Conservation (phyloP, 2,113 vertebrate species). For the Chlorodrepanis virens region DNA sequence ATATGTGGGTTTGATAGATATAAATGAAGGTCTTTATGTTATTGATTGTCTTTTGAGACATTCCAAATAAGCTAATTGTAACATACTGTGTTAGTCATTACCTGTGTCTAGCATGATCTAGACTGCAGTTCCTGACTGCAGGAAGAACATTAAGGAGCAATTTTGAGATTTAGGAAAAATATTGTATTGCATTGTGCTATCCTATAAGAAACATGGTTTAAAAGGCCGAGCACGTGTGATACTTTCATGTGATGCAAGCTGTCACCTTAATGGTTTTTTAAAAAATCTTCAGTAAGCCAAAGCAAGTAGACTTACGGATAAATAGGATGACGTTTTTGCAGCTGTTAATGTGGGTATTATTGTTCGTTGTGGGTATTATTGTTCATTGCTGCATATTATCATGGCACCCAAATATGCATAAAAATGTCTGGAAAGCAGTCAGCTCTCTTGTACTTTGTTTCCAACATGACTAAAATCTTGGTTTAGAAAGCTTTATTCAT, state of each 20-base stretch:
- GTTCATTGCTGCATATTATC: neutral
- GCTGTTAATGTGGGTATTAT: neutral
- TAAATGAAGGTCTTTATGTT: slow-evolving; percentile 23
- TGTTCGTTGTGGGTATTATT: neutral
- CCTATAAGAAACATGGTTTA: neutral
- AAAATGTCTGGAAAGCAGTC: neutral
- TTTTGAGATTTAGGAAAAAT: neutral
- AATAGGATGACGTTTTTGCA: neutral
- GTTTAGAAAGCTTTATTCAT: neutral
- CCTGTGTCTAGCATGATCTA: neutral
- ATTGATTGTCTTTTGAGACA: slow-evolving; percentile 16
- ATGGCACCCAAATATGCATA: neutral
- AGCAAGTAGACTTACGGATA: neutral
- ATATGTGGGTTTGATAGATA: slow-evolving; percentile 12
- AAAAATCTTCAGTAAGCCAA: neutral
- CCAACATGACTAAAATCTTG: neutral
- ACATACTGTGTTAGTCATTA: neutral
- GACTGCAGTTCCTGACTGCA: neutral
- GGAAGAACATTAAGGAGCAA: neutral
- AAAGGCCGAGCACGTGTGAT: neutral
- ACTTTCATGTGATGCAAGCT: neutral
- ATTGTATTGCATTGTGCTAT: neutral
- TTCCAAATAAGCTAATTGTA: slow-evolving; percentile 2
- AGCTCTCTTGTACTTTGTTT: neutral
- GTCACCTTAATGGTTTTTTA: neutral